phyloP scores from a whole-genome alignment of 2,797 vertebrate genomes.

The Amazona finschi region DNA sequence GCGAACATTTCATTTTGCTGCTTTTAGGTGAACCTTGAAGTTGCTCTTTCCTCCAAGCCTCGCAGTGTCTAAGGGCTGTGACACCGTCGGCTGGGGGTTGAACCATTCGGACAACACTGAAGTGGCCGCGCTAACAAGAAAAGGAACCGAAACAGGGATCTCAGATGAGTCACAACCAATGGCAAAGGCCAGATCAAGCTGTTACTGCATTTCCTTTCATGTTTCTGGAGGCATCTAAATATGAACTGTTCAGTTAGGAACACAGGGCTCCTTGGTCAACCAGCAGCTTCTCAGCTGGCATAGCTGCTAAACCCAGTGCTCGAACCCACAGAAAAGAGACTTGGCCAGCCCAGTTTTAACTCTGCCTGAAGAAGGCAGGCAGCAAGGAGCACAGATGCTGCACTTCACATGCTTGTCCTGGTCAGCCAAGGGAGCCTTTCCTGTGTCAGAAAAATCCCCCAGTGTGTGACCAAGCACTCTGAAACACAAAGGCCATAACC shows the following conservation, averaged over 20 bases:
- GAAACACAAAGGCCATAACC: background rate
- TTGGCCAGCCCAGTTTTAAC: background rate
- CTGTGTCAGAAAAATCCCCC: background rate
- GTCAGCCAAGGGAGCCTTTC: background rate
- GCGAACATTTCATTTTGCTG: conserved; percentile 2
- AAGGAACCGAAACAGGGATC: background rate
- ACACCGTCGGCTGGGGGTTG: background rate
- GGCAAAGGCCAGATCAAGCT: conserved; percentile 1
- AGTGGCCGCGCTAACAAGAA: background rate
- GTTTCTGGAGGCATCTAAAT: background rate
- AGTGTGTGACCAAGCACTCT: background rate
- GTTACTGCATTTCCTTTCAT: background rate
- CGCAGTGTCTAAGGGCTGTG: background rate
- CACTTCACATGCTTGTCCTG: background rate
- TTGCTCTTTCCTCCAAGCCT: background rate
- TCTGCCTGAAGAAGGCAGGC: background rate
- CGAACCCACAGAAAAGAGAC: background rate
- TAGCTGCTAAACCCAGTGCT: background rate
- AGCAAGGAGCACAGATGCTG: background rate
- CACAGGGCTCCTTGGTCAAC: background rate
- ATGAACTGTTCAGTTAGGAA: background rate
- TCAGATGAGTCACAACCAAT: background rate
- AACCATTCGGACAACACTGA: background rate
- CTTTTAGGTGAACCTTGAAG: background rate
- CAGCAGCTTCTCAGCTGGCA: background rate